Evolutionary conservation across 2,888 invertebrate genomes (phyloP), one percentile per base, ranked within the genome.

Genomic region (Aromia moschata): DNA sequence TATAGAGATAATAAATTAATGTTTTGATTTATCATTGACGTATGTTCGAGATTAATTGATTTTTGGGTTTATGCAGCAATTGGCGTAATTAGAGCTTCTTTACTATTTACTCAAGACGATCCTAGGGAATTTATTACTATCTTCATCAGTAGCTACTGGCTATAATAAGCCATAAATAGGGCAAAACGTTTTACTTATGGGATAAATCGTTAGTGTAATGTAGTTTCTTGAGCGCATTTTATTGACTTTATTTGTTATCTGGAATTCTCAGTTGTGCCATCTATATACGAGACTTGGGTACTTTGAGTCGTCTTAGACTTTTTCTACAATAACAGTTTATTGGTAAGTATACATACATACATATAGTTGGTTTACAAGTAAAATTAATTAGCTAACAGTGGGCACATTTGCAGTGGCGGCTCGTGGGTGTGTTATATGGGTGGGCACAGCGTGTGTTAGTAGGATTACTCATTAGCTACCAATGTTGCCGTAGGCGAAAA

Each of bases 121-220:
- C 40, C 61, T 54, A 58, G 63, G 38, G 58, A 64, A 67, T 67
- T 64, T 65, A 67, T 69, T 56, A 58, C 62, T 64, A 66, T 67
- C 63, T 69, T 67, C 60, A 65, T 66, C 66, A 54, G 57, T 36
- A 46, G 61, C 51, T 64, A 56, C 52, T 46, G 49, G 56, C 31
- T 56, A 62, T 63, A 62, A 68, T 68, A 65, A 68, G 64, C 61
- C 56, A 70, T 68, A 64, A 65, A 56, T 46, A 41, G 41, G 47
- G 56, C 37, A 56, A 47, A 47, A 56, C 46, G 56, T 33, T 40
- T 46, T 47, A 41, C 47, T 56, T 56, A 56, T 56, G 46, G 55
- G 55, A 56, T 46, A 46, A 56, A 47, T 56, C 47, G 55, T 56
- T 56, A 56, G 47, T 56, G 55, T 56, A 31, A 43, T 18, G 17